Percentiles rank a stretch among this genome's conserved stretches.
Conservation (phyloP, 2,797 vertebrate genomes). For the Dipus sagitta region DNA sequence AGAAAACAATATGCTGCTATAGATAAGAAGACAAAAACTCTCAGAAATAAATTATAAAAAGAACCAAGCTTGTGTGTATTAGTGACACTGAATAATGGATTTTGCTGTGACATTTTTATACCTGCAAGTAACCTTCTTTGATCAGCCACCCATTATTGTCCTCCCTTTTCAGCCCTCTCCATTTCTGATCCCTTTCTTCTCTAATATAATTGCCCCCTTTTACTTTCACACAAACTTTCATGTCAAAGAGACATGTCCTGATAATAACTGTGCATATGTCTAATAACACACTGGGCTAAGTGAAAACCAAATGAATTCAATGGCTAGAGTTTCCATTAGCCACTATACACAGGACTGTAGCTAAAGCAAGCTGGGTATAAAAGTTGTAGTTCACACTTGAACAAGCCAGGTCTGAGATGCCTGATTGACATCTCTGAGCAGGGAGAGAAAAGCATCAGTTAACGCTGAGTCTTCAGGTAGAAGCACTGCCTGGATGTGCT, state of each 20-base stretch:
- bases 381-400: not conserved
- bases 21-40: not conserved
- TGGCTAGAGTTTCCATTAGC: not conserved
- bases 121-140: too few relatives aligned
- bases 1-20: not conserved
- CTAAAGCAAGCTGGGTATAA: not conserved
- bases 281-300: not conserved
- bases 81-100: not conserved
- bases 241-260: not conserved
- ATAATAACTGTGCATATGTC: not conserved
- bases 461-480: not conserved
- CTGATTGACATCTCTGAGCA: not conserved
- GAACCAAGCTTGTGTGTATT: not conserved
- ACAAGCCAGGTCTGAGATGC: not conserved
- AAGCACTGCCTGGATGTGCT: rapidly evolving
- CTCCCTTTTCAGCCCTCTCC: not conserved
- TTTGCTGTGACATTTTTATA: not conserved
- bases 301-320: not conserved
- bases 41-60: slow-evolving; percentile 29
- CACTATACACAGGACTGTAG: not conserved
- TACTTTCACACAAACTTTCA: not conserved
- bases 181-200: not conserved
- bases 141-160: not conserved
- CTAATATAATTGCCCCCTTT: too few relatives aligned
- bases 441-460: rapidly evolving